Evolutionary conservation across 2,797 vertebrate genomes (phyloP).

Genomic region (Alca torda): DNA sequence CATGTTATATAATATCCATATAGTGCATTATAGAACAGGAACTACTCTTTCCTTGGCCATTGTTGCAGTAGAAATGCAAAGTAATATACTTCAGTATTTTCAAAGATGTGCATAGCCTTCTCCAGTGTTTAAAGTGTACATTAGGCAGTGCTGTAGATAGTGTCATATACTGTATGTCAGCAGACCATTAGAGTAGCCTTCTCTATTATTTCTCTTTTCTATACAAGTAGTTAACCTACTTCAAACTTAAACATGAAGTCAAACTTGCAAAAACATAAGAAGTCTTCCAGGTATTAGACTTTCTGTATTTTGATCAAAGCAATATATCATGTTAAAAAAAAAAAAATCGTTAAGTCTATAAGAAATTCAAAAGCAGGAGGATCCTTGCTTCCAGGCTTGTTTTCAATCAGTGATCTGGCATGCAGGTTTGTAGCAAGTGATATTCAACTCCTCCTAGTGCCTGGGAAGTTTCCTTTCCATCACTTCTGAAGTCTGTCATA

Average conservation of each 20-base stretch:
- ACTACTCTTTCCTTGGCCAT: not conserved
- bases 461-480: not conserved
- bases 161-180: not conserved
- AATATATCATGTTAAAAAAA: not conserved
- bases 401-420: not conserved
- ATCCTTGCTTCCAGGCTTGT: not conserved
- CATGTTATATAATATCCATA: rapidly evolving
- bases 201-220: not conserved
- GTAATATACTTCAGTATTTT: not conserved
- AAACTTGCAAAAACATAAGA: not conserved
- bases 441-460: not conserved
- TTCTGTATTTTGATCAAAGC: not conserved
- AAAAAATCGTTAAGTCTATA: not conserved
- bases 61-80: not conserved
- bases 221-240: not conserved
- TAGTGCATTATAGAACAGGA: not conserved
- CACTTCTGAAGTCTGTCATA: not conserved
- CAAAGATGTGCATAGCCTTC: not conserved
- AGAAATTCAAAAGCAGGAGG: not conserved
- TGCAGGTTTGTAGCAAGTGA: not conserved
- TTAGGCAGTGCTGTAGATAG: not conserved
- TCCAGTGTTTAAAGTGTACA: not conserved
- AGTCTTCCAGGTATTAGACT: not conserved
- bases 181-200: not conserved
- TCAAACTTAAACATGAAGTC: not conserved